Base-by-base conservation (phyloP, 2,113 vertebrate genomes). In the Octodon degus region DNA sequence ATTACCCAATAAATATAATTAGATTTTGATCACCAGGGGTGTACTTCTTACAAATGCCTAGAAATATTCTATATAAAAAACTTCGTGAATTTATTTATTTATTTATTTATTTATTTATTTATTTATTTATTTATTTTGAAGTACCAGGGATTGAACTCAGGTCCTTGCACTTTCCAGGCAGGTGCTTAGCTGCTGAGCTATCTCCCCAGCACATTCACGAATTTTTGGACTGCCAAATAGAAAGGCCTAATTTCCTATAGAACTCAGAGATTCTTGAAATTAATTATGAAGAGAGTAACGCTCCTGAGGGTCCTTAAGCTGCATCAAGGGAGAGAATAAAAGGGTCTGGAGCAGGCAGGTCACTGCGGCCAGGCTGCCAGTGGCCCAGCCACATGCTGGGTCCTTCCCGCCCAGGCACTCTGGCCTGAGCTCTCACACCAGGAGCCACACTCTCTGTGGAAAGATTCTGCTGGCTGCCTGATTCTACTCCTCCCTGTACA, bases 161-260 rank as follows among this genome's bases (percentile, higher is more conserved):
- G 16, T 17, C 55, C 16, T 58, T 58, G 55, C 55, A 58, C 17
- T 17, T 58, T 16, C 55, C 55, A 58, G 55, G 55, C 3, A 58
- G 16, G 55, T 2, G 55, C 55, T 58, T 58, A 58, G 55, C 55
- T 16, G 16, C 55, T 58, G 55, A 58, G 55, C 55, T 58, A 5
- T 58, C 55, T 19, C 55, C 55, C 55, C 55, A 50, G 14, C 55
- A 13, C 55, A 58, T 43, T 82, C n/a, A 32, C 16, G 81, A 89
- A 85, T n/a, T 86, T 63, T 96, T 92, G 37, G 67, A 80, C 14
- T 68, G 91, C 86, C 82, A 83, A 94, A 83, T 8, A 83, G 83
- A 53, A 94, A 94, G 32, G 16, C 27, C 47, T 50, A 32, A 40
- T 96, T 95, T 94, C 47, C 87, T 83, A 80, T 7, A 65, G 37